Conservation (phyloP, 64 coral and sea anemone species). For the Anthopleura sola region DNA sequence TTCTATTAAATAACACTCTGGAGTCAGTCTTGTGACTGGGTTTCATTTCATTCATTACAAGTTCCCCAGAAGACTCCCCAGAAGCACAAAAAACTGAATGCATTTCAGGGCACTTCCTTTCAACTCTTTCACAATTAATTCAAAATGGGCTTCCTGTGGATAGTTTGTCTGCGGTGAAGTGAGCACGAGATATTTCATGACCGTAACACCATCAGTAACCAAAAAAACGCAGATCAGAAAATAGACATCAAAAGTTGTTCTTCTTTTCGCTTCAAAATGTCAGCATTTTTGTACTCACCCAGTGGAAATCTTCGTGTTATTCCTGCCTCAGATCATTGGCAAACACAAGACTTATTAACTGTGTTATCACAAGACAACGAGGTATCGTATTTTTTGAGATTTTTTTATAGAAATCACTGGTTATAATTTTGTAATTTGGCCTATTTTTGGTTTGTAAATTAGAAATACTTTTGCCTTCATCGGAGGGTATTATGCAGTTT, state of each 20-base stretch:
- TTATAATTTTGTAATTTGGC: not conserved
- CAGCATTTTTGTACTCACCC: slow-evolving; percentile 48
- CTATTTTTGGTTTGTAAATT: no score
- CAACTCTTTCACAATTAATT: no score
- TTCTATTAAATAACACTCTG: no score
- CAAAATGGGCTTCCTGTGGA: slow-evolving; percentile 4
- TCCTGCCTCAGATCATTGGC: not conserved
- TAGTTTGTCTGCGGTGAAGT: not conserved
- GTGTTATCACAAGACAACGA: not conserved
- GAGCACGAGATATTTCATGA: not conserved
- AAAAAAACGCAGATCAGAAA: not conserved
- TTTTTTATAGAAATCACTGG: not conserved
- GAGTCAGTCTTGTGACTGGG: no score
- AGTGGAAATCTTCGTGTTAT: not conserved
- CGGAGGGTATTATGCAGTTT: no score
- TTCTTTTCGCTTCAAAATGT: slow-evolving; percentile 37
- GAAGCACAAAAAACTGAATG: no score
- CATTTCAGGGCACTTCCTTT: no score
- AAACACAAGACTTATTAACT: not conserved
- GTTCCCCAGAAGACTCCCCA: no score
- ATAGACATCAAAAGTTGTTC: not conserved
- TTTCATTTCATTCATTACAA: no score
- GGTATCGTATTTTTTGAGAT: not conserved
- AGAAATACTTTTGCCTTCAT: no score
- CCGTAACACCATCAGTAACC: not conserved